phyloP scores from a whole-genome alignment of 2,797 vertebrate genomes.

The Poecilia picta region DNA sequence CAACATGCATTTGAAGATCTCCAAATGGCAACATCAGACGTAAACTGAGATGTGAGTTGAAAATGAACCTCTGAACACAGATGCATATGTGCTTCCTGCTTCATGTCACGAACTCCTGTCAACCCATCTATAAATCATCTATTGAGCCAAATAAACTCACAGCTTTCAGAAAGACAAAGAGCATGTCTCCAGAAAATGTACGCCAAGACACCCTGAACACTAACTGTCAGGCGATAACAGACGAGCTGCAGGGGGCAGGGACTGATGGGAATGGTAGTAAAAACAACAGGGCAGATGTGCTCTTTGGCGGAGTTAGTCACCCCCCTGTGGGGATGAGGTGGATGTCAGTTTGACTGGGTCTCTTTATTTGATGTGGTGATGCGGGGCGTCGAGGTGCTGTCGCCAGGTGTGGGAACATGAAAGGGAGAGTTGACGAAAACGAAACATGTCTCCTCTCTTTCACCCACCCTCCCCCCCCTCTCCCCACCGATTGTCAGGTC shows the following conservation, averaged over 20 bases:
- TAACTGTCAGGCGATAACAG: slow-evolving; percentile 69
- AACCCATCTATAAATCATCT: slow-evolving; percentile 40
- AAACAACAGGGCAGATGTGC: slow-evolving; percentile 79
- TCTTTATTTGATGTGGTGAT: slow-evolving; percentile 75
- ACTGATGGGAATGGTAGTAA: slow-evolving; percentile 76
- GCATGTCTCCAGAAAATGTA: slow-evolving; percentile 50
- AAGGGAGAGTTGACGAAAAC: slow-evolving; percentile 73
- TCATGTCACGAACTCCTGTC: slow-evolving; percentile 62
- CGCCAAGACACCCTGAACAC: slow-evolving; percentile 54
- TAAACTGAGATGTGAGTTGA: background rate
- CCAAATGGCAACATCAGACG: background rate
- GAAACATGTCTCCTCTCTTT: slow-evolving; percentile 28
- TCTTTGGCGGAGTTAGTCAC: slow-evolving; percentile 69
- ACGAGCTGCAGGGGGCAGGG: slow-evolving; percentile 62
- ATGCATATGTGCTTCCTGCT: slow-evolving; percentile 36
- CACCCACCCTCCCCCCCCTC: background rate
- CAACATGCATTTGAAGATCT: background rate
- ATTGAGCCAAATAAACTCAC: slow-evolving; percentile 32
- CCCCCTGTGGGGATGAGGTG: slow-evolving; percentile 46
- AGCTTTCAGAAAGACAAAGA: slow-evolving; percentile 40
- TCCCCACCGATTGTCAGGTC: slow-evolving; percentile 19
- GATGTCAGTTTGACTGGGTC: slow-evolving; percentile 56
- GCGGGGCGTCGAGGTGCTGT: slow-evolving; percentile 47
- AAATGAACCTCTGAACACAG: slow-evolving; percentile 32
- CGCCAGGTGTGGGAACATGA: slow-evolving; percentile 80